A percentile compares a stretch with the other conserved stretches of the same genome.
These are phyloP conservation scores for Indicator maculatus DNA, from an alignment of 2,113 vertebrate species.

Conservation along the genomic window DNA sequence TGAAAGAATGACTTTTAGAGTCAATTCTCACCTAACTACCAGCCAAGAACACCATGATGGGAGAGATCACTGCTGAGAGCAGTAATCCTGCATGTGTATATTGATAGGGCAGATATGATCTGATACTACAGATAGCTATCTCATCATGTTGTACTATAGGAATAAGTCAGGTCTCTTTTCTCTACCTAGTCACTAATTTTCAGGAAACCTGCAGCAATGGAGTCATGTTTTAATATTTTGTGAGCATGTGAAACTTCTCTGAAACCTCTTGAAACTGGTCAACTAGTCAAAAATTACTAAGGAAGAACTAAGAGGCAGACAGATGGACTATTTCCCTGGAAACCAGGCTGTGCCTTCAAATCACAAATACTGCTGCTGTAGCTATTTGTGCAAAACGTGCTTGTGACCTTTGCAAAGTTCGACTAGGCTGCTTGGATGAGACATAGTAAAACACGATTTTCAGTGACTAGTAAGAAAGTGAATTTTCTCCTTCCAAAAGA, in stretches of 20 bases:
- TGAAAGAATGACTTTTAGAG: background rate
- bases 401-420: background rate
- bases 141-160: background rate
- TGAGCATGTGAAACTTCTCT: background rate
- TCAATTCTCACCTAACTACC: background rate
- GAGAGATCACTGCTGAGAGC: background rate
- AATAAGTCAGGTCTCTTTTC: background rate
- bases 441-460: background rate
- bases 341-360: background rate
- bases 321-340: background rate
- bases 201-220: background rate
- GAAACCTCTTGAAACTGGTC: background rate
- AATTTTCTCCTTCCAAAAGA: background rate
- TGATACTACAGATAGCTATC: background rate
- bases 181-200: background rate
- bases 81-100: fast-evolving
- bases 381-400: background rate
- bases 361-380: background rate
- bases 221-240: background rate
- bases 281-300: background rate
- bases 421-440: background rate
- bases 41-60: fast-evolving
- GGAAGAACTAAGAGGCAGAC: background rate
- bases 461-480: background rate
- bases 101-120: fast-evolving